phyloP scores from a whole-genome alignment of 1,140 invertebrate species.

The Drosophila sproati region DNA sequence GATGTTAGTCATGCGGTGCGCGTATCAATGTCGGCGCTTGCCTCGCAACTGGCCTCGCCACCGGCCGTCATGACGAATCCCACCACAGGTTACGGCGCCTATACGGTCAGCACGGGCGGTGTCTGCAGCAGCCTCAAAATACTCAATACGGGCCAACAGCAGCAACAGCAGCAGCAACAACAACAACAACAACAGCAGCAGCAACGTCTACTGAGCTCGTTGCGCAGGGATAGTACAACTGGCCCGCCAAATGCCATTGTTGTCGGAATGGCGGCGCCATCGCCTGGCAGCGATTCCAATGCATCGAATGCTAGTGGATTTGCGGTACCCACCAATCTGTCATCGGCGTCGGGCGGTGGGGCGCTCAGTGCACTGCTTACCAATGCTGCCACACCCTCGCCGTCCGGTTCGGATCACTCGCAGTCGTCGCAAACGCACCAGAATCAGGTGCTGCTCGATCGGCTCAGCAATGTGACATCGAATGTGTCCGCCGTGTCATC shows the following conservation, averaged over 20 bases:
- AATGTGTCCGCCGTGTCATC: slow-evolving; percentile 67
- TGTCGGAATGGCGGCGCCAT: slow-evolving; percentile 78
- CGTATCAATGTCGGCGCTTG: slow-evolving; percentile 83
- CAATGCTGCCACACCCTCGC: slow-evolving; percentile 74
- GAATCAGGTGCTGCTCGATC: slow-evolving; percentile 77
- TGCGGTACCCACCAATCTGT: slow-evolving; percentile 71
- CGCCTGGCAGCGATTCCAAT: slow-evolving; percentile 84
- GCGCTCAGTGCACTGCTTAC: slow-evolving; percentile 63
- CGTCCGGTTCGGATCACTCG: slow-evolving; percentile 80
- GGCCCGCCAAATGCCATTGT: slow-evolving; percentile 79
- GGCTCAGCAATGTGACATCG: slow-evolving; percentile 73
- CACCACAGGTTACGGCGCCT: slow-evolving; percentile 66
- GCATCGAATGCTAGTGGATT: slow-evolving; percentile 83
- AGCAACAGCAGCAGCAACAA: slow-evolving; percentile 65
- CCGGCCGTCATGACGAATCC: slow-evolving; percentile 83
- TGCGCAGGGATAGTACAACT: slow-evolving; percentile 73
- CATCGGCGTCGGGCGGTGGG: slow-evolving; percentile 52
- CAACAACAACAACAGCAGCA: slow-evolving; percentile 65
- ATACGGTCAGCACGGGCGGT: slow-evolving; percentile 70
- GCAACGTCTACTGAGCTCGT: slow-evolving; percentile 69
- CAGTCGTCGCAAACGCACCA: slow-evolving; percentile 77
- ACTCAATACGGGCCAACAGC: slow-evolving; percentile 68
- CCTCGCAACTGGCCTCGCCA: slow-evolving; percentile 82
- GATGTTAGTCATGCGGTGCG: slow-evolving; percentile 71
- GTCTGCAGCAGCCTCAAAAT: slow-evolving; percentile 71